Evolutionary conservation across 2,113 vertebrate genomes (phyloP).

Genomic region (Corythornis cristatus): DNA sequence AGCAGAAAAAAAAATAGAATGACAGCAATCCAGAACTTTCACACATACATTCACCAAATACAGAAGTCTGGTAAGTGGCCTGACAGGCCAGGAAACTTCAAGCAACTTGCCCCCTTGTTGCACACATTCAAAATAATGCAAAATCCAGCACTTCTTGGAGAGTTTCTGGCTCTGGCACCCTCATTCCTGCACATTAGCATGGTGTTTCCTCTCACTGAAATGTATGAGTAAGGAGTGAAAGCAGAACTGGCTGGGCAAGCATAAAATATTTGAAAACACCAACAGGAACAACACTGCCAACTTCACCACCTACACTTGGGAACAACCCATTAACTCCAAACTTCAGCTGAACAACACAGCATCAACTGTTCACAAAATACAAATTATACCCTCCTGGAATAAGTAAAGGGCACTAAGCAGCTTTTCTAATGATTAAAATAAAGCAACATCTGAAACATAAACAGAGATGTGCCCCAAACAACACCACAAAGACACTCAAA

Average conservation of each 20-base stretch:
- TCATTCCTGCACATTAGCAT: constrained; percentile 5
- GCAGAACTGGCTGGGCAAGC: constrained; percentile 43
- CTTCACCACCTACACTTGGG: constrained; percentile 30
- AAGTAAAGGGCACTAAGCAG: not conserved
- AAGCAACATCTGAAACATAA: not conserved
- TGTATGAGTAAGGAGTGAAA: constrained; percentile 36
- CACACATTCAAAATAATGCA: constrained; percentile 18
- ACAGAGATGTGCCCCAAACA: not conserved
- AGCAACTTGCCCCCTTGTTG: not conserved
- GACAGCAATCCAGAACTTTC: not conserved
- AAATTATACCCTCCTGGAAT: not conserved
- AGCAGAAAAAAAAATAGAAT: not conserved
- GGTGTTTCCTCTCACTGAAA: constrained; percentile 26
- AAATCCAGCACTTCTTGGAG: not conserved
- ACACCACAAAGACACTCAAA: not conserved
- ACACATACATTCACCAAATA: constrained; percentile 5
- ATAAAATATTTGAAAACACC: constrained; percentile 50
- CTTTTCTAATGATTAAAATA: not conserved
- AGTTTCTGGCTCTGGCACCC: not conserved
- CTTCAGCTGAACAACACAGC: constrained; percentile 16
- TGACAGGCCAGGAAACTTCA: constrained; percentile 2
- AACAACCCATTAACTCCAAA: constrained; percentile 39
- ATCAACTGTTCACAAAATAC: not conserved
- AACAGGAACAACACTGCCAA: not conserved
- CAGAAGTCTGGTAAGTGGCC: not conserved